Base-by-base conservation (phyloP, 2,113 vertebrate species). In the Oryzias curvinotus region DNA sequence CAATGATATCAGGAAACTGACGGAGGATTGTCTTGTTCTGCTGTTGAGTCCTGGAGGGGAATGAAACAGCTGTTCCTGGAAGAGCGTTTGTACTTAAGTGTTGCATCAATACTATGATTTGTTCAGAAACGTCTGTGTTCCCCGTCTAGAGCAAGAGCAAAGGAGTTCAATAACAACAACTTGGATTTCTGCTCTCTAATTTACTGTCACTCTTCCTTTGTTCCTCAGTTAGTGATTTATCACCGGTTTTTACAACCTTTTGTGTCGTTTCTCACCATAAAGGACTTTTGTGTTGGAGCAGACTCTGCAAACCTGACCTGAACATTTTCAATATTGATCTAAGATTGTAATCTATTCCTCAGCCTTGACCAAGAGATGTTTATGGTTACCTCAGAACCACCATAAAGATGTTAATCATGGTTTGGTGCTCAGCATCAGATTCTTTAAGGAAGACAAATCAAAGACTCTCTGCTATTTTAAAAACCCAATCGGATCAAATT, bases 241-340 rank as follows among this genome's bases (percentile, higher is more conserved):
- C 13, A 1, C 14, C 16, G 16, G 49, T 60, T 57, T 68, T 53
- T 52, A 15, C 19, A 47, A 41, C 3, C 16, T 16, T 36, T 62
- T 68, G 26, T 28, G 19, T 8, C 45, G 7, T 57, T 45, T 66
- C 49, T 59, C 26, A 21, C 25, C 42, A 23, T 61, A 41, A 58
- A 49, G 16, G 56, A 56, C 52, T 46, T 55, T 21, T 52, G 12
- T 71, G 36, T 60, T 66, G 57, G 16, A 44, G 28, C 46, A 41
- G 21, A 46, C 52, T 36, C 23, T 26, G 45, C 36, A 73, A 52
- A 65, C 61, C 23, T 49, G 10, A 65, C 41, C 42, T 53, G 45
- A 76, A 52, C 49, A 50, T 64, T 78, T 71, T 68, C 19, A 62
- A 12, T 63, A 65, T 78, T 69, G 49, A 77, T 67, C 50, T 60